phyloP scores from a whole-genome alignment of 2,797 vertebrate genomes.

The Podarcis lilfordi region DNA sequence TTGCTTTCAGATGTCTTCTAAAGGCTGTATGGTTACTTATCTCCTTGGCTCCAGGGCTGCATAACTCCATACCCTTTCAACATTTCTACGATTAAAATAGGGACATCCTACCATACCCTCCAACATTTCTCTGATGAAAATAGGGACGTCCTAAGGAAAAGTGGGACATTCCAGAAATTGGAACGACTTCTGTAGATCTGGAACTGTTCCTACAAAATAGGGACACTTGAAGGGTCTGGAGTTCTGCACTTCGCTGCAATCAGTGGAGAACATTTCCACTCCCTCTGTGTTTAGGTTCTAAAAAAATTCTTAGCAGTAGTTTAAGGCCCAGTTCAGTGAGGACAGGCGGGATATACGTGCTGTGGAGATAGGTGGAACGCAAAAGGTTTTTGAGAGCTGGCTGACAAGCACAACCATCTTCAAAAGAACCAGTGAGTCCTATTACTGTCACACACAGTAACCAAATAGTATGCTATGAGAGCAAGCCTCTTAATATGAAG shows the following conservation, averaged over 20 bases:
- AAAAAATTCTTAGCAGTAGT: neutral
- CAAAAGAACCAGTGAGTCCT: slow-evolving; percentile 9
- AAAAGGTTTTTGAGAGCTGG: slow-evolving; percentile 30
- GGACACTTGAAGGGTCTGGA: too few species aligned
- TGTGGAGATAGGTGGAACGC: neutral
- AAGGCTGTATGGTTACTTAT: too few species aligned
- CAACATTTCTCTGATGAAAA: too few species aligned
- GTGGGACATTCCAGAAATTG: too few species aligned
- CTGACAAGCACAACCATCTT: slow-evolving; percentile 20
- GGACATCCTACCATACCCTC: too few species aligned
- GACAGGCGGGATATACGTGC: neutral
- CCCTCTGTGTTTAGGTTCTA: neutral
- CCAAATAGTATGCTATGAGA: neutral
- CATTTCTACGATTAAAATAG: too few species aligned
- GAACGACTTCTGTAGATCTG: too few species aligned
- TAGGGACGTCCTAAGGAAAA: too few species aligned
- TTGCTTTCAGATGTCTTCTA: too few species aligned
- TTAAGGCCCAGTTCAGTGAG: neutral
- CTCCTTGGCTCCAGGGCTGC: too few species aligned
- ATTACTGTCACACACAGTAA: slow-evolving; percentile 21
- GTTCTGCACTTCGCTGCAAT: neutral
- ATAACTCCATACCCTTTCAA: too few species aligned
- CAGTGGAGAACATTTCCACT: neutral
- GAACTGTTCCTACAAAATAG: too few species aligned
- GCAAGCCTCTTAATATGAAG: neutral